A percentile compares a stretch with the other conserved stretches of the same genome.
Conservation (phyloP, 2,888 invertebrate species). For the Thymelicus sylvestris region DNA sequence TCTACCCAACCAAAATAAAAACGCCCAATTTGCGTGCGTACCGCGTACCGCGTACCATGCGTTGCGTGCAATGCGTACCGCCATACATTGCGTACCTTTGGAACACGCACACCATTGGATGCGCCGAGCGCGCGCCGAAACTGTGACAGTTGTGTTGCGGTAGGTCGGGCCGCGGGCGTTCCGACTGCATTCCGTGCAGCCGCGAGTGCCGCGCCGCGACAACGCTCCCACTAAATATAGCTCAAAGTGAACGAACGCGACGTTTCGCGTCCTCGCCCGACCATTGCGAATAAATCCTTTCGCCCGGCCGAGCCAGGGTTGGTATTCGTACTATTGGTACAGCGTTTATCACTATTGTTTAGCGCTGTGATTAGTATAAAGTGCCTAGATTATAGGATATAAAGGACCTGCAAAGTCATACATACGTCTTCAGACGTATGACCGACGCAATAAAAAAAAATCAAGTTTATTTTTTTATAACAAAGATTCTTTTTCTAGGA, state of each 20-base stretch:
- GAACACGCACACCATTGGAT: conserved; percentile 25
- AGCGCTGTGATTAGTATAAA: neutral
- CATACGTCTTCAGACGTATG: no score
- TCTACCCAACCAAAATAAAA: neutral
- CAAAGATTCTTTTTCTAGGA: no score
- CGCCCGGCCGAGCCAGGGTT: conserved; percentile 19
- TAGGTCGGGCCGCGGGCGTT: conserved; percentile 64
- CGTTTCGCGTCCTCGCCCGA: conserved; percentile 35
- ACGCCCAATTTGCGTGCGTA: conserved; percentile 6
- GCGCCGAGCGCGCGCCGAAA: conserved; percentile 62
- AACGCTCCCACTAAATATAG: conserved; percentile 79
- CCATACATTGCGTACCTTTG: neutral
- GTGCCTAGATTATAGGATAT: no score
- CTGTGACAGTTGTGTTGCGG: conserved; percentile 73
- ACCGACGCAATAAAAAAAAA: no score
- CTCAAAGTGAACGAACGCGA: conserved; percentile 78
- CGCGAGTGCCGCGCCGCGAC: conserved; percentile 41
- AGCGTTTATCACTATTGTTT: neutral
- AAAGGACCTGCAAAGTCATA: no score
- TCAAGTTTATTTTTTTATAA: no score
- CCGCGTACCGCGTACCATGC: neutral
- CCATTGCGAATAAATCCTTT: conserved; percentile 33
- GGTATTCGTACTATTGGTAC: neutral
- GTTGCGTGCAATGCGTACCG: conserved; percentile 20
- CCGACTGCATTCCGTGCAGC: conserved; percentile 59